These are phyloP conservation scores for Setophaga petechia DNA, from an alignment of 2,113 vertebrate species.

Conservation along the genomic window DNA sequence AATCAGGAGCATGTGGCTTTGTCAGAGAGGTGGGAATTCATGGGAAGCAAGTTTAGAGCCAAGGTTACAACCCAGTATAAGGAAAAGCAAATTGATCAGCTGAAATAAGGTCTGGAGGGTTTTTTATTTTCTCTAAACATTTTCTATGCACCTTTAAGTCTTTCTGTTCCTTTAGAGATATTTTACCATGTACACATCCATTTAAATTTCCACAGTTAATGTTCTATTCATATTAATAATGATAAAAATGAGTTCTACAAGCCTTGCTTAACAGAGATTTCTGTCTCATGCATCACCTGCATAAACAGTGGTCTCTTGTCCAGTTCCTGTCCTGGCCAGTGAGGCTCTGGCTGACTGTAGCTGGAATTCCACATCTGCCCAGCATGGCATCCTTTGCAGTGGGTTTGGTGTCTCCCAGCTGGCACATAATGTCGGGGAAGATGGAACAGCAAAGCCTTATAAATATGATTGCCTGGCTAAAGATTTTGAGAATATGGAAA, in stretches of 20 bases:
- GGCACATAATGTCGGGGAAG: background rate
- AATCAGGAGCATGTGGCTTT: fast-evolving
- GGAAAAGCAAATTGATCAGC: background rate
- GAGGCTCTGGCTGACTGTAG: background rate
- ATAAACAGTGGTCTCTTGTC: background rate
- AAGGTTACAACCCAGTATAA: background rate
- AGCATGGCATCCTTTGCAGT: background rate
- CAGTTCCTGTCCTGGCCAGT: background rate
- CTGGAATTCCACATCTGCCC: background rate
- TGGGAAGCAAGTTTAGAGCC: background rate
- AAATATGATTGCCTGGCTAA: too few species aligned
- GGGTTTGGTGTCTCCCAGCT: background rate
- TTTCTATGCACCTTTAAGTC: background rate
- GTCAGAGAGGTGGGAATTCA: background rate
- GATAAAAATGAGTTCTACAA: background rate
- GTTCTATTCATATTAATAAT: background rate
- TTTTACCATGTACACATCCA: background rate
- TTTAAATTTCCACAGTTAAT: background rate
- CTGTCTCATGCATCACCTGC: background rate
- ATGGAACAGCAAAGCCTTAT: too few species aligned
- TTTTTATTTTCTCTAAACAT: background rate
- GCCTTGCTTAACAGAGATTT: background rate
- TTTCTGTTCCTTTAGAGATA: background rate
- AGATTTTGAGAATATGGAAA: too few species aligned
- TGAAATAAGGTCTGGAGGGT: background rate